phyloP scores from a whole-genome alignment of 30 jellyfish, hydroid and myxozoan species.

The Hydractinia symbiolongicarpus region DNA sequence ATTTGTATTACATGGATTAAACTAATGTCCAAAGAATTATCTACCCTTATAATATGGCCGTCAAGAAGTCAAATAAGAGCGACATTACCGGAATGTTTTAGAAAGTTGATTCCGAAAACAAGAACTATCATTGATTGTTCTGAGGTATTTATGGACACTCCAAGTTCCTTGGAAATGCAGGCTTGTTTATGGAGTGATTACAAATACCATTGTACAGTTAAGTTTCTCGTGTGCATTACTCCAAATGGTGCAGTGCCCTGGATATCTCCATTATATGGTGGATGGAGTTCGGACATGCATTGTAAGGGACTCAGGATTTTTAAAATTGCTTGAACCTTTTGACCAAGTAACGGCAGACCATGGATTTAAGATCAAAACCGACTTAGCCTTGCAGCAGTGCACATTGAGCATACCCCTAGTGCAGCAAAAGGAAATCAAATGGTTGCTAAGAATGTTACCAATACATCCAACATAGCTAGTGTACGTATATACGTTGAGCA shows the following conservation, averaged over 20 bases:
- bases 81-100: constrained; percentile 41
- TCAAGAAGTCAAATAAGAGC: constrained; percentile 33
- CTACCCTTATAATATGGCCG: constrained; percentile 47
- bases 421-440: constrained; percentile 51
- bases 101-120: constrained; percentile 35
- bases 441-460: constrained; percentile 25
- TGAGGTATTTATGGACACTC: constrained; percentile 51
- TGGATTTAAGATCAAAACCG: constrained; percentile 42
- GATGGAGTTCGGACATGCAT: constrained; percentile 45
- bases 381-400: constrained; percentile 23
- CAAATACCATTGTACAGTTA: constrained; percentile 54
- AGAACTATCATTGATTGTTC: constrained; percentile 42
- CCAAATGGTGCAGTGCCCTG: constrained; percentile 57
- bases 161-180: constrained; percentile 26
- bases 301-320: constrained; percentile 38
- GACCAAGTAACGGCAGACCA: constrained; percentile 46
- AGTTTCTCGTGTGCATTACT: constrained; percentile 38
- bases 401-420: constrained; percentile 45
- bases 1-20: constrained; percentile 44
- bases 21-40: constrained; percentile 34
- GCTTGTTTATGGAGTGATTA: constrained; percentile 45
- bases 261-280: constrained; percentile 65
- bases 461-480: constrained; percentile 47
- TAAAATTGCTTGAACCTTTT: constrained; percentile 25
- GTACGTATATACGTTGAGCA: constrained; percentile 35